phyloP scores from a whole-genome alignment of 2,113 vertebrate species.

The Pluvialis apricaria region DNA sequence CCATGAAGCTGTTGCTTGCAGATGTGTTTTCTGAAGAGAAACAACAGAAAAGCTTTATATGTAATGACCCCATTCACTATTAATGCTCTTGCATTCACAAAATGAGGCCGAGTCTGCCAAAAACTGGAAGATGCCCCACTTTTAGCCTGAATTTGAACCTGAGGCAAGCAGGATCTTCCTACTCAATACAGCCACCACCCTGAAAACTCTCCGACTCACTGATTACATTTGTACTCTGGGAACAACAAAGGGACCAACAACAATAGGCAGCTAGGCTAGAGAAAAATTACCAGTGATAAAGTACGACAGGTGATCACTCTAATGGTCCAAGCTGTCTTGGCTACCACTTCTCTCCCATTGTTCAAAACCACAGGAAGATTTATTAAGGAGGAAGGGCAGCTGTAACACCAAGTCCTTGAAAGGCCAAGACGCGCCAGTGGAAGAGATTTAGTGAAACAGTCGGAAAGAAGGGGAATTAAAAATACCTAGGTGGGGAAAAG shows the following conservation, averaged over 20 bases:
- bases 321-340: not conserved
- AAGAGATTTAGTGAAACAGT: not conserved
- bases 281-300: constrained; percentile 45
- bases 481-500: not conserved
- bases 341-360: not conserved
- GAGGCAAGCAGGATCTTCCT: not conserved
- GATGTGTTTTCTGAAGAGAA: not conserved
- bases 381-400: constrained; percentile 4
- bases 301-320: constrained; percentile 26
- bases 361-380: constrained; percentile 4
- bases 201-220: not conserved
- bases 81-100: not conserved
- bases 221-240: not conserved
- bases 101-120: not conserved
- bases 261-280: not conserved
- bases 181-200: not conserved
- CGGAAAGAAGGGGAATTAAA: not conserved
- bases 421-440: not conserved
- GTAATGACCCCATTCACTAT: not conserved
- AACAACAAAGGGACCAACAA: not conserved
- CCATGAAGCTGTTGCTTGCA: not conserved
- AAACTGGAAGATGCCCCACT: not conserved
- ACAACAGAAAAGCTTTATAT: not conserved
- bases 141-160: not conserved
- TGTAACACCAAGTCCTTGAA: constrained; percentile 5